Base-by-base conservation (phyloP, 2,888 invertebrate genomes). In the Tipula helvola region DNA sequence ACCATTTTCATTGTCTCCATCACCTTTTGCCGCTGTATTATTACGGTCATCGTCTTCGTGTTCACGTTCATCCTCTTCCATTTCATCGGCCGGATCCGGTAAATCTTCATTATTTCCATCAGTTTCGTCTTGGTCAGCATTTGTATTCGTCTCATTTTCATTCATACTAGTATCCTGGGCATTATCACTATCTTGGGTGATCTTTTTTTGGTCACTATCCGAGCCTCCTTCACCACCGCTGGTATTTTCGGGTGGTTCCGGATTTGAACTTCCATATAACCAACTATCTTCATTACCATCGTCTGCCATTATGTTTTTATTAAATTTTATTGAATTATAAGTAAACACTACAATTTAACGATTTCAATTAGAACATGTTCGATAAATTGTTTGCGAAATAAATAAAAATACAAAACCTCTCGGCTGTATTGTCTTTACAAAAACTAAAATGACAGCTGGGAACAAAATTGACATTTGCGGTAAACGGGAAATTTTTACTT, bases 201-300 rank as follows among this genome's bases (percentile, higher is more conserved):
- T 88, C 84, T 89, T 88, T 71, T 89, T 89, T 10, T 89, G 89
- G 84, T 86, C 88, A 83, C 52, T 88, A 39, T 39, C 87, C 87
- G 88, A 88, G 85, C 88, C 88, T 8, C 89, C 88, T 86, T 90
- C 90, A 39, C 93, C 90, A 1, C 71, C 71, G 13, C 71, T 71
- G 71, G 7, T 71, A 88, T 89, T 89, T 87, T 91, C 91, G 39
- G 90, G 89, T 0, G 90, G 91, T 86, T 91, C 91, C 44, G 93
- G 93, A 89, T 93, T 94, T 0, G 95, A 94, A 89, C 96, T 96
- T 28, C 97, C 97, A 89, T 97, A 97, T 87, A 97, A 92, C 97
- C 97, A 97, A 90, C 94, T 96, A 92, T 97, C 97, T 90, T 97
- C 97, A 91, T 95, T 96, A 3, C 92, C 91, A 89, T 94, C 94